Conservation (phyloP, 2,888 invertebrate species). For the Xestia rhomboidea region DNA sequence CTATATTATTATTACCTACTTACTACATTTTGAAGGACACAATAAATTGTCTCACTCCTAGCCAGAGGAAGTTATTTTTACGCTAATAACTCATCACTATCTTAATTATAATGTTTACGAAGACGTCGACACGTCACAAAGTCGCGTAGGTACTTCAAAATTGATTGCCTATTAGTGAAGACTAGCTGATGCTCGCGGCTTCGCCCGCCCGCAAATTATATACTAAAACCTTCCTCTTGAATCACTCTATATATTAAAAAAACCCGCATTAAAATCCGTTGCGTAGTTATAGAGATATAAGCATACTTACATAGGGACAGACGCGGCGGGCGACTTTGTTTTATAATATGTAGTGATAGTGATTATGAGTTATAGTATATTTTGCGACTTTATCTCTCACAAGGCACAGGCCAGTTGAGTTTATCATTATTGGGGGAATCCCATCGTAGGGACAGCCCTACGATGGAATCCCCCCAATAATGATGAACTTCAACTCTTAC, state of each 20-base stretch:
- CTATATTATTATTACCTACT: neutral
- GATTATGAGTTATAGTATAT: neutral
- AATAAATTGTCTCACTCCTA: constrained; percentile 8
- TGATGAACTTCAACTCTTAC: neutral
- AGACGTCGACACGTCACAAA: constrained; percentile 31
- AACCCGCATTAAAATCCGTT: too few relatives aligned
- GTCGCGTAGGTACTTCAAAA: constrained; percentile 40
- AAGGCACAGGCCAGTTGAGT: neutral
- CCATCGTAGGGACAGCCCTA: neutral
- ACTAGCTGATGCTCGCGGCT: too few relatives aligned
- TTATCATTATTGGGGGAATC: too few relatives aligned
- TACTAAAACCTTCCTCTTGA: too few relatives aligned
- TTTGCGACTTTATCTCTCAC: constrained; percentile 5
- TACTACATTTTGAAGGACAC: neutral
- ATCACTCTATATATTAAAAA: too few relatives aligned
- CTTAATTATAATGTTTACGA: constrained; percentile 61
- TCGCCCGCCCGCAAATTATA: too few relatives aligned
- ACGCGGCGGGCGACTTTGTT: too few relatives aligned
- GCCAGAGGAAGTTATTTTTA: constrained; percentile 55
- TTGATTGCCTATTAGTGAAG: constrained; percentile 43
- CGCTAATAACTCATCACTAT: constrained; percentile 60
- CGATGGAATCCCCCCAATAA: neutral
- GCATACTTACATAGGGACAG: too few relatives aligned
- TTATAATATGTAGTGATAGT: too few relatives aligned
- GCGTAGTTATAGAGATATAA: too few relatives aligned